Conservation (phyloP, 2,797 vertebrate genomes). For the Sebastolobus altivelis region DNA sequence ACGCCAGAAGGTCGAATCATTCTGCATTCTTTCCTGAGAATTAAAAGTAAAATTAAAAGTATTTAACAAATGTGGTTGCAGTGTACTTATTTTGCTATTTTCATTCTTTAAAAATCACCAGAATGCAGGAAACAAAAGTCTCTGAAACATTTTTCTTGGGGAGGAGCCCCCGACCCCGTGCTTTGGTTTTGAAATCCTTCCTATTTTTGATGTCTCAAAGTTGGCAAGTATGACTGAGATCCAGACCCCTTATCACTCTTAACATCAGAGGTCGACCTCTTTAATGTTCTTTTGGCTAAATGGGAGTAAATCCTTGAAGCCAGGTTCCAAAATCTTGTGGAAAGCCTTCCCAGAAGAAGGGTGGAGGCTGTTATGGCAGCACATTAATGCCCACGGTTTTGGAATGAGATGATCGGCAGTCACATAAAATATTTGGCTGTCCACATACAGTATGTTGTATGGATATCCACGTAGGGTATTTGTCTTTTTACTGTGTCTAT, state of each 20-base stretch:
- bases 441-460: neutral
- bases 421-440: neutral
- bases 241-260: slow-evolving; percentile 3
- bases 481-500: neutral
- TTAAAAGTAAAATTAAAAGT: too few relatives aligned
- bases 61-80: too few relatives aligned
- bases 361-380: slow-evolving; percentile 15
- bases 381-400: slow-evolving; percentile 4
- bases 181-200: too few relatives aligned
- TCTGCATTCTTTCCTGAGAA: too few relatives aligned
- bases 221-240: neutral
- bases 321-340: neutral
- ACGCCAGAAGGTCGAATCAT: too few relatives aligned
- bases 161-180: too few relatives aligned
- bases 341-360: slow-evolving; percentile 14
- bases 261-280: neutral
- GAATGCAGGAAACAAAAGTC: too few relatives aligned
- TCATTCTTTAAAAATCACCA: too few relatives aligned
- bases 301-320: slow-evolving; percentile 9
- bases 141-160: too few relatives aligned
- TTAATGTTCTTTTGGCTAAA: neutral
- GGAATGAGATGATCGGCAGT: slow-evolving; percentile 9
- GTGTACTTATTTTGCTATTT: too few relatives aligned
- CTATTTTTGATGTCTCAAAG: too few relatives aligned
- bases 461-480: neutral